Evolutionary conservation across 2,797 vertebrate genomes (phyloP).

Genomic region (Saguinus oedipus): DNA sequence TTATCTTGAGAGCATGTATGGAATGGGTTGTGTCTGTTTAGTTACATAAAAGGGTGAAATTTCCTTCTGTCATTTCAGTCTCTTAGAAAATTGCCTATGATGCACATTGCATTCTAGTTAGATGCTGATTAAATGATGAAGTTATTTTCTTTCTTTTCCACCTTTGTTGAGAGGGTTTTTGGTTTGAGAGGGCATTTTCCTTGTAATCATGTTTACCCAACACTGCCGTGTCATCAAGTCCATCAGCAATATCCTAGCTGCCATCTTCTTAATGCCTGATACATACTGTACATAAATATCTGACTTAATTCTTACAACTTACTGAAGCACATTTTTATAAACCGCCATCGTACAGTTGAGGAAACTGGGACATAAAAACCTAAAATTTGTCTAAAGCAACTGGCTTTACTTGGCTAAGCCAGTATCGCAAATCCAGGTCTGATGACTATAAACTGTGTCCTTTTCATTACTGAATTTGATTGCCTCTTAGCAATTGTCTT

Average conservation of each 20-base stretch:
- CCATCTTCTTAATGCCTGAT: background rate
- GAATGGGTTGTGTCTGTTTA: too few relatives aligned
- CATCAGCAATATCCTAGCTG: background rate
- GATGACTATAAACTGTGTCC: background rate
- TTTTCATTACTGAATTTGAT: background rate
- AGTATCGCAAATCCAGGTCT: background rate
- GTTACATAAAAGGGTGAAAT: too few relatives aligned
- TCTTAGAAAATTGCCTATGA: background rate
- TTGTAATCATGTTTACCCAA: background rate
- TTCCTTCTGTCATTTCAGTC: background rate
- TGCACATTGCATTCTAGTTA: rapidly evolving
- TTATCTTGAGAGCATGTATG: background rate
- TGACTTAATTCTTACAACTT: background rate
- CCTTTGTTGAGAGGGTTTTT: background rate
- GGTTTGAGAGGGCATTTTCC: background rate
- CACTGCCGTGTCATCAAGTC: background rate
- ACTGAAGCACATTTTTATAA: background rate
- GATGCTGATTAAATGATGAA: background rate
- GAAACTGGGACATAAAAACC: background rate
- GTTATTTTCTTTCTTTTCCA: background rate
- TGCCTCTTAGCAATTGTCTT: background rate
- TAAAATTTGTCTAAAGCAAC: background rate
- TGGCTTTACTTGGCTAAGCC: background rate
- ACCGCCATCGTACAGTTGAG: background rate
- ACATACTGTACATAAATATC: background rate